These are phyloP conservation scores for Bombus balteatus DNA, from an alignment of 1,140 invertebrate genomes.

Conservation along the genomic window DNA sequence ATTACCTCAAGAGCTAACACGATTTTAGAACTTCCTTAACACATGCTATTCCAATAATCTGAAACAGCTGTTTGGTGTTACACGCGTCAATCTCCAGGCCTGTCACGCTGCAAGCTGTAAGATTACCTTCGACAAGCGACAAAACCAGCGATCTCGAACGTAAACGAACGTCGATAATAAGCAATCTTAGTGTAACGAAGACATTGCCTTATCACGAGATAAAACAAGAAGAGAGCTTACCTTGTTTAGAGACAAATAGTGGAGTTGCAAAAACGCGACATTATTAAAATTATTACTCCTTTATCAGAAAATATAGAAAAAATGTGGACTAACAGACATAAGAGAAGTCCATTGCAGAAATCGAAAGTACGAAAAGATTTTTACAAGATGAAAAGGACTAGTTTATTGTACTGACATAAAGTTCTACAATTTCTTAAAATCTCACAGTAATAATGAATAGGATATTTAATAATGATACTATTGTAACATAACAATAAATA, in stretches of 20 bases:
- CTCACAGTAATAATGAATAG: too few relatives aligned
- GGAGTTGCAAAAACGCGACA: neutral
- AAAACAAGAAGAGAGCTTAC: neutral
- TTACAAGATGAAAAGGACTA: too few relatives aligned
- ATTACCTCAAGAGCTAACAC: too few relatives aligned
- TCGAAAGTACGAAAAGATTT: too few relatives aligned
- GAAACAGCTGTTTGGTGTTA: neutral
- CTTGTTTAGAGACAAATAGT: neutral
- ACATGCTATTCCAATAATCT: neutral
- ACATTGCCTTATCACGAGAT: neutral
- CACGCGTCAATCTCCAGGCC: neutral
- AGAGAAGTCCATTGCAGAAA: too few relatives aligned
- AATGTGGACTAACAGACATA: too few relatives aligned
- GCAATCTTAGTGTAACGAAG: neutral
- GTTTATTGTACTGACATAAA: too few relatives aligned
- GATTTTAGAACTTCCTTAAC: neutral
- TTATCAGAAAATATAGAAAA: too few relatives aligned
- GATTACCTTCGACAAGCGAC: neutral
- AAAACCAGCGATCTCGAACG: neutral
- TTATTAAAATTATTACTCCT: too few relatives aligned
- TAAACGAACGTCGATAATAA: conserved; percentile 9
- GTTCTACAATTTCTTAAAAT: too few relatives aligned
- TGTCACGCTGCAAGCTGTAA: neutral
- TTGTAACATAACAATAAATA: too few relatives aligned
- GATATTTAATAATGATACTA: too few relatives aligned